phyloP scores from a whole-genome alignment of 1,140 invertebrate genomes.

The Hydropsyche tenuis region DNA sequence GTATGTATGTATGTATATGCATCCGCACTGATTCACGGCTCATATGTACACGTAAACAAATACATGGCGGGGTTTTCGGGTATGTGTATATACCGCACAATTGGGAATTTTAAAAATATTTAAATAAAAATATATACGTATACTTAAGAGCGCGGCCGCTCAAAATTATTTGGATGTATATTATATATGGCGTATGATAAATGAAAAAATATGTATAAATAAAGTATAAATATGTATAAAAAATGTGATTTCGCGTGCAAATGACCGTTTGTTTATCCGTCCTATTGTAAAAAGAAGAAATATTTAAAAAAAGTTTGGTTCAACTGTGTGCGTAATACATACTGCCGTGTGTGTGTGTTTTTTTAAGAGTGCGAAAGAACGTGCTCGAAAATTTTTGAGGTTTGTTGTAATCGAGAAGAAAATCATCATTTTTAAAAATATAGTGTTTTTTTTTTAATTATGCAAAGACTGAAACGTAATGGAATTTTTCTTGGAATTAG shows the following conservation, averaged over 20 bases:
- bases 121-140: not conserved
- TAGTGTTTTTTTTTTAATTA: too few species aligned
- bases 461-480: too few species aligned
- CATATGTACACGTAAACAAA: not conserved
- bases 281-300: not conserved
- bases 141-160: not conserved
- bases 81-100: too few species aligned
- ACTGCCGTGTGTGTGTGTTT: not conserved
- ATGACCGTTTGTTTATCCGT: slow-evolving; percentile 14
- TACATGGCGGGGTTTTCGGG: not conserved
- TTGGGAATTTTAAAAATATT: too few species aligned
- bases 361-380: not conserved
- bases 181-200: too few species aligned
- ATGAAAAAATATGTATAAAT: not conserved
- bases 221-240: not conserved
- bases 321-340: not conserved
- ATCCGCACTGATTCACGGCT: not conserved
- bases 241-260: slow-evolving; percentile 7
- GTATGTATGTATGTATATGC: not conserved
- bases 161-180: not conserved
- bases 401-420: too few species aligned
- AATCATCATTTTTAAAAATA: too few species aligned
- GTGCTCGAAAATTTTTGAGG: not conserved
- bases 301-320: too few species aligned
- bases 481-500: too few species aligned